Conservation (phyloP, 2,797 vertebrate species). For the Ctenochaetus hawaiiensis region DNA sequence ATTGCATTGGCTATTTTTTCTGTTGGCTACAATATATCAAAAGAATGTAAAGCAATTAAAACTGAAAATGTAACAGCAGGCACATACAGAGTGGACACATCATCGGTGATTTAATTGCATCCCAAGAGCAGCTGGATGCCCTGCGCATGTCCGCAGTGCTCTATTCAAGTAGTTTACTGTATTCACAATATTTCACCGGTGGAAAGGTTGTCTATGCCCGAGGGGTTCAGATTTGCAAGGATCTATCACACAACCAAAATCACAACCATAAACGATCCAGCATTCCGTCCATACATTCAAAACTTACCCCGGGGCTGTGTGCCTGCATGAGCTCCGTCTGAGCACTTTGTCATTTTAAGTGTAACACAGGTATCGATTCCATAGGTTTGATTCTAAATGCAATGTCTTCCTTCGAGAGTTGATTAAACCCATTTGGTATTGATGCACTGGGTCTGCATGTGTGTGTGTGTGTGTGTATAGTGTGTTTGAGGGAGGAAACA, state of each 20-base stretch:
- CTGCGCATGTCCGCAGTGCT: conserved; percentile 24
- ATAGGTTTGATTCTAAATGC: conserved; percentile 86
- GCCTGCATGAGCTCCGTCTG: conserved; percentile 65
- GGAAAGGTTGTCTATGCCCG: conserved; percentile 52
- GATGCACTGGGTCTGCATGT: conserved; percentile 61
- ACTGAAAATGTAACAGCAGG: conserved; percentile 69
- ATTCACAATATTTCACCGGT: conserved; percentile 54
- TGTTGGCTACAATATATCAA: conserved; percentile 48
- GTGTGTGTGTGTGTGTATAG: conserved; percentile 18
- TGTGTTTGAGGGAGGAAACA: conserved; percentile 10
- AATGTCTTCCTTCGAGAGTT: conserved; percentile 85
- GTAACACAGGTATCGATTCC: conserved; percentile 85
- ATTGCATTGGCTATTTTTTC: conserved; percentile 48
- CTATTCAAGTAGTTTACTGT: conserved; percentile 55
- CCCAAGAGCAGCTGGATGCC: conserved; percentile 38
- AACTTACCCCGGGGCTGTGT: conserved; percentile 69
- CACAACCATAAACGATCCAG: conserved; percentile 59
- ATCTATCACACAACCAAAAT: conserved; percentile 73
- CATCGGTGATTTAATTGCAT: conserved; percentile 68
- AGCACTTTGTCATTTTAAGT: conserved; percentile 85
- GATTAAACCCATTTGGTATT: conserved; percentile 85
- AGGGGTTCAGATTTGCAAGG: conserved; percentile 65
- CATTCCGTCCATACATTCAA: conserved; percentile 65
- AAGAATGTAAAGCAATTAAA: conserved; percentile 67
- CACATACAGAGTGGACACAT: conserved; percentile 55